Evolutionary conservation across 2,888 invertebrate species (phyloP).

Genomic region (Polia nebulosa): DNA sequence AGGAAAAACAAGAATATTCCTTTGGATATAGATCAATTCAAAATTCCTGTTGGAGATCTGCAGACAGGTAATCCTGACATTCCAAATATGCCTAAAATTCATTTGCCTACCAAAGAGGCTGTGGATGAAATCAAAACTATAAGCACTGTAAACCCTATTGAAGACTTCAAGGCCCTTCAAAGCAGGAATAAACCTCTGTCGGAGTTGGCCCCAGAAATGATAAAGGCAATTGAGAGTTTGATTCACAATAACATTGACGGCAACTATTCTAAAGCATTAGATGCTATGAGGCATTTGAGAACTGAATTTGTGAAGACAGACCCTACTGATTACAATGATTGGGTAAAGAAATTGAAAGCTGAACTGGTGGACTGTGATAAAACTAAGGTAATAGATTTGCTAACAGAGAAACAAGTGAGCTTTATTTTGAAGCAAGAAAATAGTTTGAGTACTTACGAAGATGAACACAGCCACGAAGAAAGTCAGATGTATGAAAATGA

Average conservation of each 20-base stretch:
- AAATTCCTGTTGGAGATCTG: conserved; percentile 53
- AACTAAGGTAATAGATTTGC: conserved; percentile 73
- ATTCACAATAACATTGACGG: conserved; percentile 83
- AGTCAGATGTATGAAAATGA: conserved; percentile 87
- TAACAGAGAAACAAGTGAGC: conserved; percentile 78
- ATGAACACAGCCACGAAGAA: conserved; percentile 79
- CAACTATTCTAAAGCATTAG: conserved; percentile 80
- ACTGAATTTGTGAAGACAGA: conserved; percentile 79
- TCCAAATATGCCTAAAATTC: conserved; percentile 75
- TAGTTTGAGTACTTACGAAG: conserved; percentile 77
- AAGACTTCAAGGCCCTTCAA: conserved; percentile 90
- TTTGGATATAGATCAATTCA: conserved; percentile 61
- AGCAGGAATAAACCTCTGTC: conserved; percentile 77
- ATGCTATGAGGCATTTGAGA: conserved; percentile 81
- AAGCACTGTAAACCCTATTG: conserved; percentile 91
- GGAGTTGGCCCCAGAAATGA: conserved; percentile 79
- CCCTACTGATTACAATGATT: conserved; percentile 83
- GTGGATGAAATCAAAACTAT: conserved; percentile 79
- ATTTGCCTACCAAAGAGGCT: conserved; percentile 71
- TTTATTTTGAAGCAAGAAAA: conserved; percentile 84
- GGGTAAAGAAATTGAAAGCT: conserved; percentile 82
- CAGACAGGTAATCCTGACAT: conserved; percentile 42
- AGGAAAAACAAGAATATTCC: conserved; percentile 72
- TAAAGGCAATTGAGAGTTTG: conserved; percentile 83
- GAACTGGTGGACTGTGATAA: conserved; percentile 77